Base-by-base conservation (phyloP, 2,888 invertebrate genomes). In the Limnephilus rhombicus region DNA sequence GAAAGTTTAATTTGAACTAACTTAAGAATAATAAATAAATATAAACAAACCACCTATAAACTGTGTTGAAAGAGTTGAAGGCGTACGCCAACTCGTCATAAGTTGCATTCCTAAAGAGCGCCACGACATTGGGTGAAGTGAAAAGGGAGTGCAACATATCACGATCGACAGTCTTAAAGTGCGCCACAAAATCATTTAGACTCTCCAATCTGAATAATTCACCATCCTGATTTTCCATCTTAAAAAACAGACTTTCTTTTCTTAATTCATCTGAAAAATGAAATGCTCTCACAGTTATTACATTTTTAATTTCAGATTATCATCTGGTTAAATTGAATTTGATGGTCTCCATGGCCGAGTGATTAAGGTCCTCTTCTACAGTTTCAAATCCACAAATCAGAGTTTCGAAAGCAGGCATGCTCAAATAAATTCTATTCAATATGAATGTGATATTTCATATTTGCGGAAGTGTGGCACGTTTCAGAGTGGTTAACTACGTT, bases 211-310 rank as follows among this genome's bases (percentile, higher is more conserved):
- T 85, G 11, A 68, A 7, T 24, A 68, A 24, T 24, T 68, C 24
- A 24, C 68, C 68, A 18, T 68, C 2, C 24, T 68, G 68, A 68
- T 68, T 68, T 68, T 68, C 68, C 68, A 68, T 31, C 24, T 83
- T 37, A 9, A 83, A 37, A 83, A 83, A 83, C 83, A 83, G 37
- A 34, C 83, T 83, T 83, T 83, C 83, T 83, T 83, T 83, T 83
- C 24, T 83, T 41, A 83, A 83, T 83, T 83, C 15, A 41, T 83
- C 83, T 83, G 68, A 68, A 68, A 68, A 68, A 68, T 24, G 2
- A 68, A 68, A 68, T 24, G 2, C 9, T 1, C 9, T 68, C 24
- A 68, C 68, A 68, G 24, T 68, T 24, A 68, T 53, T 24, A 49
- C 3, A 15, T 3, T n/a, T n/a, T 68, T 68, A 24, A 24, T 68